phyloP scores from a whole-genome alignment of 2,888 invertebrate species.

The Laspeyria flexula region DNA sequence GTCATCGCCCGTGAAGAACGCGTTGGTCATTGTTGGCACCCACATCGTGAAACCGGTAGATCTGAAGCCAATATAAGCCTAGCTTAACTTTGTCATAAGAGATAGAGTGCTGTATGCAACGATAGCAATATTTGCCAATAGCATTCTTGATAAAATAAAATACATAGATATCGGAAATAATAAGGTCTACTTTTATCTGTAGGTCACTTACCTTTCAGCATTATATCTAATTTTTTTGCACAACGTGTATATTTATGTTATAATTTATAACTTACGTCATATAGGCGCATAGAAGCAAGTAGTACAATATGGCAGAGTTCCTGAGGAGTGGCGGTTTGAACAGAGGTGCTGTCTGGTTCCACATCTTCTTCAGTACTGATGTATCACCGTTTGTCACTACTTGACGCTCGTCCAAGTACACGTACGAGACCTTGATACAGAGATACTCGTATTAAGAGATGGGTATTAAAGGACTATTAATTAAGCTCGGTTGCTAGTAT shows the following conservation, averaged over 20 bases:
- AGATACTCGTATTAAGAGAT: no score
- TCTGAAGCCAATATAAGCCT: conserved; percentile 53
- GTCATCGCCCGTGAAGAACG: conserved; percentile 64
- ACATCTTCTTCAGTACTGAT: conserved; percentile 60
- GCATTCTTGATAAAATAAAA: no score
- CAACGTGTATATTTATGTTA: no score
- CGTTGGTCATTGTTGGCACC: conserved; percentile 74
- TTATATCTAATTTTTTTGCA: no score
- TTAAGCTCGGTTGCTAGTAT: no score
- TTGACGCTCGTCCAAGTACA: conserved; percentile 56
- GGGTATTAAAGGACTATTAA: no score
- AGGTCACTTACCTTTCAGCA: no score
- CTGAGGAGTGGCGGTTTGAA: conserved; percentile 62
- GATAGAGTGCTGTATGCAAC: no score
- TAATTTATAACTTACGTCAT: conserved; percentile 59
- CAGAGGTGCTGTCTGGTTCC: conserved; percentile 75
- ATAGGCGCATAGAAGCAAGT: conserved; percentile 68
- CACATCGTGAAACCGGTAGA: conserved; percentile 76
- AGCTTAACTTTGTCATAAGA: no score
- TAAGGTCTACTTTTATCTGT: no score
- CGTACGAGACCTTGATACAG: conserved; percentile 51
- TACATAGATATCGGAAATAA: no score
- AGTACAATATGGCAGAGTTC: conserved; percentile 69
- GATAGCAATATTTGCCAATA: no score
- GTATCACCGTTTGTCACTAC: conserved; percentile 28